A percentile compares a stretch with the other conserved stretches of the same genome.
phyloP scores from a whole-genome alignment of 1,140 invertebrate species.

The Dendroctonus ponderosae region DNA sequence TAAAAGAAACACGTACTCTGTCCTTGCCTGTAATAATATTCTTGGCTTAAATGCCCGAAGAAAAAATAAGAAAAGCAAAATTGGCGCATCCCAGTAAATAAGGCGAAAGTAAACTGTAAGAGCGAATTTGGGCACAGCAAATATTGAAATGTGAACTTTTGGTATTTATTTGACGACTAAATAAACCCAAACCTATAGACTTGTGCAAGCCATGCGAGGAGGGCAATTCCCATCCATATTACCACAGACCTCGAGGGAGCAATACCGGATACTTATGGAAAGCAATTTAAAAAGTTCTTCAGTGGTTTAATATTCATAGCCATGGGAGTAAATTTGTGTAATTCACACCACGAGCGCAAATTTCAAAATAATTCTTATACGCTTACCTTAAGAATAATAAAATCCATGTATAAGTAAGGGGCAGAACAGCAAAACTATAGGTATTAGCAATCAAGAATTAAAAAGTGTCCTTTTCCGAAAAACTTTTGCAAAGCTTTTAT shows the following conservation, averaged over 20 bases:
- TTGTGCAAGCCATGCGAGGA: conserved; percentile 1
- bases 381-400: conserved; percentile 42
- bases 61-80: too few relatives aligned
- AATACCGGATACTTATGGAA: conserved; percentile 11
- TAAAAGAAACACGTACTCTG: too few relatives aligned
- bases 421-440: conserved; percentile 3
- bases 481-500: conserved; percentile 2
- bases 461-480: background rate
- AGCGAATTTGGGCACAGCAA: too few relatives aligned
- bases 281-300: conserved; percentile 1
- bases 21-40: too few relatives aligned
- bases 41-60: too few relatives aligned
- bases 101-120: too few relatives aligned
- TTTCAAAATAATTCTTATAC: background rate
- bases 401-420: conserved; percentile 37
- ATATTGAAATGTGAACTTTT: too few relatives aligned
- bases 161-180: too few relatives aligned
- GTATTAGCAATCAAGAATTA: background rate
- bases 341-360: background rate
- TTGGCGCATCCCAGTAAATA: too few relatives aligned
- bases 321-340: too few relatives aligned
- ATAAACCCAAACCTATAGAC: background rate
- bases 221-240: conserved; percentile 8
- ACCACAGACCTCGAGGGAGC: conserved; percentile 4
- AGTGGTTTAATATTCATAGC: too few relatives aligned